Conservation (phyloP, 2,888 invertebrate species). For the Automeris io region DNA sequence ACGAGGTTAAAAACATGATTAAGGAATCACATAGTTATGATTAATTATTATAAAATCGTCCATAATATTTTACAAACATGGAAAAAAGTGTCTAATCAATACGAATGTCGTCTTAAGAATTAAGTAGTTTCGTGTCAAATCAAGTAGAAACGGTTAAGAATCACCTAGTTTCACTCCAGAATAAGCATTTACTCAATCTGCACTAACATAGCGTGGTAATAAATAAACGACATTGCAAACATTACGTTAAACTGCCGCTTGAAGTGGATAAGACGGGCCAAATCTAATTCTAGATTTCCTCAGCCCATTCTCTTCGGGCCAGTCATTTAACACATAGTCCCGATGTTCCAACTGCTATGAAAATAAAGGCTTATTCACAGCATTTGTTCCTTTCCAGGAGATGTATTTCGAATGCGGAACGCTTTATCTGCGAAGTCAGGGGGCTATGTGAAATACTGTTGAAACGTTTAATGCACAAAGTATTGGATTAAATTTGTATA, state of each 20-base stretch:
- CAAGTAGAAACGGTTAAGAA: background rate
- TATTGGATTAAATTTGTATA: background rate
- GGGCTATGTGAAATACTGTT: slow-evolving; percentile 28
- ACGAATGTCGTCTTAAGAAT: too few relatives aligned
- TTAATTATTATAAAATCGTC: too few relatives aligned
- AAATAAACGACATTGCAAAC: slow-evolving; percentile 7
- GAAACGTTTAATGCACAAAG: background rate
- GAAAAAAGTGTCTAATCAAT: too few relatives aligned
- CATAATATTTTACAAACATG: too few relatives aligned
- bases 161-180: background rate
- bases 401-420: slow-evolving; percentile 60
- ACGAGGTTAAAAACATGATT: too few relatives aligned
- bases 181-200: background rate
- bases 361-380: slow-evolving; percentile 57
- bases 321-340: slow-evolving; percentile 44
- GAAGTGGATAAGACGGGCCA: slow-evolving; percentile 11
- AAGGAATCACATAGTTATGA: too few relatives aligned
- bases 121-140: too few relatives aligned
- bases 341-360: slow-evolving; percentile 21
- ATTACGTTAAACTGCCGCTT: slow-evolving; percentile 9
- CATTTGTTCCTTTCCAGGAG: slow-evolving; percentile 66
- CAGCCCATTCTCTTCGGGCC: slow-evolving; percentile 26
- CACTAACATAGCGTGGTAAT: slow-evolving; percentile 4
- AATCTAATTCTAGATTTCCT: slow-evolving; percentile 35
- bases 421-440: slow-evolving; percentile 54